These are phyloP conservation scores for Andrena minutula DNA, from an alignment of 2,888 invertebrate genomes.

Conservation along the genomic window DNA sequence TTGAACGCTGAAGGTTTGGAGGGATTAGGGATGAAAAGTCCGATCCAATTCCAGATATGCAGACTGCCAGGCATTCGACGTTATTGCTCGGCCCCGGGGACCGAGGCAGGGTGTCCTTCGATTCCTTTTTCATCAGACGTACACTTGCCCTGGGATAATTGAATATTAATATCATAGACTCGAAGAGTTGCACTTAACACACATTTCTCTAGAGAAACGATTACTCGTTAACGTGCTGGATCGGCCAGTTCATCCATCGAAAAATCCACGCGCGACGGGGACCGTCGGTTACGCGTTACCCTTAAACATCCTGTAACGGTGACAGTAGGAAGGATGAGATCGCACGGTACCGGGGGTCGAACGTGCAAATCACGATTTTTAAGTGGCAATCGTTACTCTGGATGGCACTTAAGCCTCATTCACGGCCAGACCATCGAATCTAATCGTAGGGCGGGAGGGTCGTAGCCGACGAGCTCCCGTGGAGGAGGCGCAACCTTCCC, in stretches of 20 bases:
- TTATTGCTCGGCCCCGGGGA: background rate
- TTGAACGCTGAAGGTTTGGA: background rate
- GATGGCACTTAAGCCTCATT: conserved; percentile 60
- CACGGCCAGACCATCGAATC: conserved; percentile 25
- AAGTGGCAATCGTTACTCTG: conserved; percentile 68
- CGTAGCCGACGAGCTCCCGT: conserved; percentile 26
- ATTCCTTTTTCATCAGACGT: background rate
- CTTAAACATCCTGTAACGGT: conserved; percentile 47
- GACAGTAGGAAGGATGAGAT: conserved; percentile 67
- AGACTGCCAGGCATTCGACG: background rate
- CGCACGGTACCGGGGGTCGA: conserved; percentile 45
- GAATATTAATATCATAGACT: background rate
- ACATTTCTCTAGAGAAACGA: background rate
- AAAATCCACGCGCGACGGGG: conserved; percentile 27
- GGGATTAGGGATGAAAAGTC: background rate
- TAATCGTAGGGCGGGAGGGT: conserved; percentile 21
- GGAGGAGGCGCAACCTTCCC: conserved; percentile 12
- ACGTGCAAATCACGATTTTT: conserved; percentile 76
- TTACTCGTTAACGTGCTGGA: conserved; percentile 27
- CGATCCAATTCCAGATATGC: conserved; percentile 11
- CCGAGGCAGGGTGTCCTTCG: background rate
- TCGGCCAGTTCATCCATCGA: background rate
- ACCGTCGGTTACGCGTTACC: conserved; percentile 26
- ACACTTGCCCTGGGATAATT: background rate
- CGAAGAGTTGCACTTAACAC: too few species aligned